Percentiles rank a stretch among this genome's conserved stretches.
These are phyloP conservation scores for Psittacula derbiana DNA, from an alignment of 2,797 vertebrate genomes.

Conservation along the genomic window DNA sequence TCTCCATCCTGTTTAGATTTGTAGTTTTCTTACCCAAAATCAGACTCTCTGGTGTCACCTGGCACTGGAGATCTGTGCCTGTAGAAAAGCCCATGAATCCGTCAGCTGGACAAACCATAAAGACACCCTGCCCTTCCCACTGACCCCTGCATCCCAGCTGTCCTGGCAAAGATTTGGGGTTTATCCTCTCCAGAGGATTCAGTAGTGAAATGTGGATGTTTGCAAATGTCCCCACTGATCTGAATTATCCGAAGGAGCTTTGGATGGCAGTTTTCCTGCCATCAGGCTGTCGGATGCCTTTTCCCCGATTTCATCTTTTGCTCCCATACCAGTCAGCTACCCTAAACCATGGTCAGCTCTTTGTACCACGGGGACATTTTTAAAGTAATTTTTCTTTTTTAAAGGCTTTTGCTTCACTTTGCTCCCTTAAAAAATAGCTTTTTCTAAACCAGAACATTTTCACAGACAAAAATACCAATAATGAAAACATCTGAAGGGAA, in stretches of 20 bases:
- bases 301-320: not conserved
- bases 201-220: not conserved
- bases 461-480: not conserved
- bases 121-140: not conserved
- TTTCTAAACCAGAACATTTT: not conserved
- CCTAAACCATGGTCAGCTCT: not conserved
- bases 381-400: slow-evolving; percentile 13
- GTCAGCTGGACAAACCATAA: not conserved
- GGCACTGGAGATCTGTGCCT: not conserved
- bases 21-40: not conserved
- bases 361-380: not conserved
- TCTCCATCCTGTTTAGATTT: not conserved
- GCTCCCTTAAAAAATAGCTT: slow-evolving; percentile 23
- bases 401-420: not conserved
- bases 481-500: not conserved
- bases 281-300: not conserved
- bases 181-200: not conserved
- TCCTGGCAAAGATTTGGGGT: not conserved
- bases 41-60: not conserved
- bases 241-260: not conserved
- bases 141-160: not conserved
- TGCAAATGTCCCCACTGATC: not conserved
- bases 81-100: not conserved
- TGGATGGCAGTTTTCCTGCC: not conserved
- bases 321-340: not conserved